Evolutionary conservation across 2,113 vertebrate species (phyloP), one percentile per base, ranked within the genome.

Genomic region (Triplophysa dalaica): DNA sequence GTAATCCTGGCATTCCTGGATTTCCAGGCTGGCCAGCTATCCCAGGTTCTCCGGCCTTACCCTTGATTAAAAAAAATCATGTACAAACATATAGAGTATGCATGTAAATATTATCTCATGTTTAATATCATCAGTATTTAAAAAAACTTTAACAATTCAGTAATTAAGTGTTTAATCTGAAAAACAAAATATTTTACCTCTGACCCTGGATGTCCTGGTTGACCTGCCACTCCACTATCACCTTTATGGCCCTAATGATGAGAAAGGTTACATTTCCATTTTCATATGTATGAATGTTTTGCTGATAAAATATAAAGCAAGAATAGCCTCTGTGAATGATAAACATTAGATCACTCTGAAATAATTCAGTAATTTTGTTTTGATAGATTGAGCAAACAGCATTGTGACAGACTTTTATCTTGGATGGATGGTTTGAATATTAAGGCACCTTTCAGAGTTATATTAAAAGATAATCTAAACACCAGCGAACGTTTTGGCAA

Each of bases 181-280:
- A 66, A 21, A n/a, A 21, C 17, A 17, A 52, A 72, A 26, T 29
- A 84, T 81, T 86, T 89, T 94, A 98, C 97, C 95, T 90, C 91
- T 66, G 84, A 78, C 26, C 97, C 97, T 78, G 89, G 75, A 54
- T 78, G 60, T 78, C 97, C 97, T 84, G 90, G 78, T 76, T 90
- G 88, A 4, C 97, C 95, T 75, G 91, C 91, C 70, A 84, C 85
- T 88, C 96, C 97, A 86, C 83, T 88, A 84, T 95, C 96, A 1
- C 97, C 97, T 87, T 95, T 96, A 87, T 60, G 93, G 21, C 97
- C 97, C 97, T 98, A 75, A 54, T 83, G n/a, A 86, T 75, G 73
- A 38, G 26, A 72, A 80, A 12, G 78, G 41, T 72, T 82, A 79
- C 67, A 74, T 74, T 43, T 64, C 74, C 70, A 52, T 19, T 56